phyloP scores from a whole-genome alignment of 2,888 invertebrate species.

The Diaperis boleti region DNA sequence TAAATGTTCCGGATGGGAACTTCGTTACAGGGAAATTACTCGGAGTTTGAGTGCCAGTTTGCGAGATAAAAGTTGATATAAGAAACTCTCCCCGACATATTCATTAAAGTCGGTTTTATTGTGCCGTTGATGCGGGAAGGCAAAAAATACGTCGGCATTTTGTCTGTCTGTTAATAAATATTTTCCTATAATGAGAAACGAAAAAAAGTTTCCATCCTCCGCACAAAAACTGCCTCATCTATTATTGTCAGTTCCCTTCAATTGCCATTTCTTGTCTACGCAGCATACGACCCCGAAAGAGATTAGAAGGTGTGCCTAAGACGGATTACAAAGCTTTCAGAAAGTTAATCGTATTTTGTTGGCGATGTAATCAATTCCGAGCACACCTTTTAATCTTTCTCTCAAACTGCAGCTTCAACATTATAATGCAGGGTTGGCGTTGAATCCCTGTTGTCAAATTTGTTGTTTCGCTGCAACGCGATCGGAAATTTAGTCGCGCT shows the following conservation, averaged over 20 bases:
- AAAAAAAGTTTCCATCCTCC: no score
- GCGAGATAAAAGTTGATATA: background rate
- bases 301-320: background rate
- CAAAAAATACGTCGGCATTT: no score
- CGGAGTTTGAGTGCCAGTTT: background rate
- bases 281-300: background rate
- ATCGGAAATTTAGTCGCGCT: no score
- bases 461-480: no score
- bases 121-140: background rate
- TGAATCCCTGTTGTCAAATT: no score
- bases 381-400: background rate
- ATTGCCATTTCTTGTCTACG: background rate
- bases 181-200: no score
- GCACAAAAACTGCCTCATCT: no score
- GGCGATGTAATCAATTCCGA: background rate
- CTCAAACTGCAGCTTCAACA: background rate
- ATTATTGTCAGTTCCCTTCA: background rate
- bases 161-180: no score
- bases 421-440: no score
- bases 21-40: background rate
- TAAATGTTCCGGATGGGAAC: background rate
- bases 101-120: background rate
- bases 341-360: background rate
- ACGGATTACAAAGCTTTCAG: background rate
- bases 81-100: background rate